Percentiles rank a stretch among this genome's conserved stretches.
phyloP scores from a whole-genome alignment of 2,797 vertebrate species.

The Chanos chanos region DNA sequence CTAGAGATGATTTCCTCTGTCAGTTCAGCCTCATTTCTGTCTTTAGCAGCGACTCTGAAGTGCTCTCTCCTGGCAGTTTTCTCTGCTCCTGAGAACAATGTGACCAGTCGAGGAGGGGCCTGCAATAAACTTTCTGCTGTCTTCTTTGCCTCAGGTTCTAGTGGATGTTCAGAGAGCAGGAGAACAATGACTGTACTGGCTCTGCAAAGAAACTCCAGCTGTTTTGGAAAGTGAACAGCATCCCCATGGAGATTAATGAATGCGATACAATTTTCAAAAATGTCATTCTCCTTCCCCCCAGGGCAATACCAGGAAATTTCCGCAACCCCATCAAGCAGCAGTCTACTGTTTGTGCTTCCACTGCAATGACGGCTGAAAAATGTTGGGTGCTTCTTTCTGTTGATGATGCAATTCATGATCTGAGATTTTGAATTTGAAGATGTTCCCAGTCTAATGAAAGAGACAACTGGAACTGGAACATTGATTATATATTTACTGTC shows the following conservation, averaged over 20 bases:
- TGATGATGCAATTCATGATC: conserved; percentile 54
- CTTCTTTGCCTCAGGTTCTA: conserved; percentile 26
- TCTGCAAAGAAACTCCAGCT: conserved; percentile 47
- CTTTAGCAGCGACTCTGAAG: too few species aligned
- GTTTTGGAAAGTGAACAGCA: conserved; percentile 51
- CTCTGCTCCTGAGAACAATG: conserved; percentile 35
- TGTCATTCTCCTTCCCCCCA: too few species aligned
- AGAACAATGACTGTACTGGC: conserved; percentile 47
- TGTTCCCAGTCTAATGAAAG: conserved; percentile 54
- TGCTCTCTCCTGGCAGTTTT: too few species aligned
- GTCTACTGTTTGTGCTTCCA: conserved; percentile 29
- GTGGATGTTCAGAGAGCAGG: conserved; percentile 25
- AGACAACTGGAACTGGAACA: conserved; percentile 38
- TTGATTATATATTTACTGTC: neutral
- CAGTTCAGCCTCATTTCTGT: too few species aligned
- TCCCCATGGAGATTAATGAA: conserved; percentile 58
- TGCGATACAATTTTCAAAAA: conserved; percentile 47
- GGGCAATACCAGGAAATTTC: conserved; percentile 55
- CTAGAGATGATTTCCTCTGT: too few species aligned
- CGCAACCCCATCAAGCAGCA: conserved; percentile 50
- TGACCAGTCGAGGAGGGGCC: conserved; percentile 46
- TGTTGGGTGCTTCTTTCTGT: conserved; percentile 47
- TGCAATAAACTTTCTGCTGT: conserved; percentile 5
- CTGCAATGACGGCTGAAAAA: too few species aligned
- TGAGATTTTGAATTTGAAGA: conserved; percentile 56